phyloP scores from a whole-genome alignment of 2,113 vertebrate genomes.

The Brachirus orientalis region DNA sequence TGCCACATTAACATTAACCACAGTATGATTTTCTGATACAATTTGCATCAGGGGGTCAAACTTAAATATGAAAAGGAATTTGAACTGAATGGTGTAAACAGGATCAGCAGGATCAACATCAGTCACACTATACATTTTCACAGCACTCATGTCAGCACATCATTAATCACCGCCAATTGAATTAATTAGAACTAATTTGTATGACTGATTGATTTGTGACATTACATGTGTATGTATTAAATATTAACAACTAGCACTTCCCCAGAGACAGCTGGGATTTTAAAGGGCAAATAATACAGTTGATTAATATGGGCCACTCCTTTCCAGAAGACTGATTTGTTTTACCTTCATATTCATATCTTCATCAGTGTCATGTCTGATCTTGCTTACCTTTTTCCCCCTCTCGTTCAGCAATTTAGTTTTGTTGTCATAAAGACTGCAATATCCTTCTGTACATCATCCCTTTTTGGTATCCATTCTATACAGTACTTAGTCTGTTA shows the following conservation, averaged over 20 bases:
- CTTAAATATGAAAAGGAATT: slow-evolving; percentile 24
- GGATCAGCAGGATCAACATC: slow-evolving; percentile 9
- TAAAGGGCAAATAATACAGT: slow-evolving; percentile 77
- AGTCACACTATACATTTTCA: slow-evolving; percentile 39
- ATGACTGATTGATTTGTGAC: slow-evolving; percentile 78
- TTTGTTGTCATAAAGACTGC: slow-evolving; percentile 13
- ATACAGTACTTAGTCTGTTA: no score
- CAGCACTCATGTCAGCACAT: slow-evolving; percentile 51
- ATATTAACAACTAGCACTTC: slow-evolving; percentile 80
- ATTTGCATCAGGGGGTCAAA: slow-evolving; percentile 27
- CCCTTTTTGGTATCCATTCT: slow-evolving; percentile 27
- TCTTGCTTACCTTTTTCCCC: slow-evolving; percentile 26
- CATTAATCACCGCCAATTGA: slow-evolving; percentile 71
- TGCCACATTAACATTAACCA: slow-evolving; percentile 35
- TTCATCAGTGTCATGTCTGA: slow-evolving; percentile 24
- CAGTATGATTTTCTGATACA: slow-evolving; percentile 20
- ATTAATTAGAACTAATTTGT: slow-evolving; percentile 80
- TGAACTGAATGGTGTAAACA: slow-evolving; percentile 13
- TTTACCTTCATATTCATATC: slow-evolving; percentile 70
- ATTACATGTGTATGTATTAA: slow-evolving; percentile 79
- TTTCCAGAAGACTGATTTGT: slow-evolving; percentile 61
- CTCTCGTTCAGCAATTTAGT: background rate
- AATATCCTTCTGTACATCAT: slow-evolving; percentile 9
- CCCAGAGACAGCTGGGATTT: slow-evolving; percentile 73
- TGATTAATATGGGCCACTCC: slow-evolving; percentile 77